Evolutionary conservation across 2,113 vertebrate species (phyloP), one percentile per base, ranked within the genome.

Genomic region (Oreochromis spilurus): DNA sequence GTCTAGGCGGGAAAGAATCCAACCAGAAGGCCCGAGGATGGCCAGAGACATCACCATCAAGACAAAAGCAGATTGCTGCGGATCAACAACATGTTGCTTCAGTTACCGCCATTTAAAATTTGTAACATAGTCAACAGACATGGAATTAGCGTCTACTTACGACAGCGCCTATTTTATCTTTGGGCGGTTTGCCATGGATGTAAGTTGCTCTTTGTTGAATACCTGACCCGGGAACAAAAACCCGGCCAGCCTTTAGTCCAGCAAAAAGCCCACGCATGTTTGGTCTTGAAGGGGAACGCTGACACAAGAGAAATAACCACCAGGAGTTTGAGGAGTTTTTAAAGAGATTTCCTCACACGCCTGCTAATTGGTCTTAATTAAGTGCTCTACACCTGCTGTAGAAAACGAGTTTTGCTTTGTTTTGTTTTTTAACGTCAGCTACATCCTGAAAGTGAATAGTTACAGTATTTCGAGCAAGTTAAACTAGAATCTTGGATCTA

Each of bases 1-100:
- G 0, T 79, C 80, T 2, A 94, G n/a, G 19, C 88, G 83, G 16
- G 89, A 45, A 5, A 95, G 88, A 4, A 96, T 85, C 93, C 93
- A 94, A 31, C 88, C 89, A 52, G 94, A 89, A 6, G 93, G 93
- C 19, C 92, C 92, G 7, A 95, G 85, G 45, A 93, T 1, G 5
- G 84, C 0, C 65, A 88, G 1, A 4, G 17, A 29, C 62, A 95
- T 2, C 72, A 86, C 78, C 2, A 54, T 75, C 86, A 95, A 6
- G 11, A 62, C 95, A 3, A 93, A 82, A 2, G n/a, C n/a, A 1
- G 86, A 65, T 36, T 94, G 79, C 94, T 96, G 86, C 6, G 70
- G 31, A 40, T 7, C 38, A 40, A 11, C 1, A 31, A 0, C 36
- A n/a, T 3, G 24, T 43, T 10, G 21, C 12, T 19, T n/a, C 31